A percentile compares a stretch with the other conserved stretches of the same genome.
phyloP scores from a whole-genome alignment of 2,888 invertebrate species.

The Sicus ferrugineus region DNA sequence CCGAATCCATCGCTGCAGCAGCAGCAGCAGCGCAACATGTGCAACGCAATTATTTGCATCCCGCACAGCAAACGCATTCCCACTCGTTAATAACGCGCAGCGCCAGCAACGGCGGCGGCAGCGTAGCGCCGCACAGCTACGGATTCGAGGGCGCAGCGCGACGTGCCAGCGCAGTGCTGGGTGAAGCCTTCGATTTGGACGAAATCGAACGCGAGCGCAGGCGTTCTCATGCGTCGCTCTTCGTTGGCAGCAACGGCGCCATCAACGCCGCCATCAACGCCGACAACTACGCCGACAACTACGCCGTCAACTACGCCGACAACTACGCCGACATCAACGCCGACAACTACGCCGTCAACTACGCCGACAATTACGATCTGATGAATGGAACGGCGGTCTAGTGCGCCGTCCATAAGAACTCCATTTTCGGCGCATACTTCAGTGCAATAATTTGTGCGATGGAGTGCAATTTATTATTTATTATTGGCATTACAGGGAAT shows the following conservation, averaged over 20 bases:
- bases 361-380: constrained; percentile 55
- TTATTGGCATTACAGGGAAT: constrained; percentile 8
- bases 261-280: constrained; percentile 32
- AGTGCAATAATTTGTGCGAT: constrained; percentile 13
- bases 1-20: constrained; percentile 35
- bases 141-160: constrained; percentile 60
- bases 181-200: constrained; percentile 60
- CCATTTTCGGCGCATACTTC: not conserved
- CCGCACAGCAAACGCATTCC: constrained; percentile 8
- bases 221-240: constrained; percentile 63
- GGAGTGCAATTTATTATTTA: constrained; percentile 29
- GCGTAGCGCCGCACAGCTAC: constrained; percentile 49
- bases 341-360: constrained; percentile 5
- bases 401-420: not conserved
- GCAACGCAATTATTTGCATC: constrained; percentile 6
- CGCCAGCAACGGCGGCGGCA: constrained; percentile 38
- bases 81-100: constrained; percentile 39
- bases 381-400: constrained; percentile 63
- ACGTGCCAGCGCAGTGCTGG: constrained; percentile 47
- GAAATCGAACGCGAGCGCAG: constrained; percentile 63
- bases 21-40: constrained; percentile 24
- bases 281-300: constrained; percentile 41
- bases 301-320: constrained; percentile 38
- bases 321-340: constrained; percentile 47
- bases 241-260: constrained; percentile 42